phyloP scores from a whole-genome alignment of 2,888 invertebrate species.

The Biston betularia region DNA sequence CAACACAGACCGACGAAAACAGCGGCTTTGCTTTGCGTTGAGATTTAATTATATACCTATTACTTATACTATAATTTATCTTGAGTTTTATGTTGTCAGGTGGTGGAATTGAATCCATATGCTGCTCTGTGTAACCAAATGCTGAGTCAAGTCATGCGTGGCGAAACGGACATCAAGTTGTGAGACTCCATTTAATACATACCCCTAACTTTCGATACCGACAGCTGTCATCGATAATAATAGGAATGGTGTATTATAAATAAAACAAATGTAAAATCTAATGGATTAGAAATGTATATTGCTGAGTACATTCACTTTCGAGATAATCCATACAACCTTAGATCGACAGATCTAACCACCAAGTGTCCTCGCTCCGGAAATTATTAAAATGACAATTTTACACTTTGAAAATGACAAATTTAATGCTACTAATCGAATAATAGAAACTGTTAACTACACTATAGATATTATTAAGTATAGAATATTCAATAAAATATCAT shows the following conservation, averaged over 20 bases:
- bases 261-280: conserved; percentile 77
- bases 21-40: too few relatives aligned
- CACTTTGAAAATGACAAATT: conserved; percentile 77
- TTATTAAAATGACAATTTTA: conserved; percentile 70
- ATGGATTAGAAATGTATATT: conserved; percentile 86
- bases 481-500: conserved; percentile 79
- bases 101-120: conserved; percentile 96
- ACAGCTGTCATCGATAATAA: neutral
- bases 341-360: conserved; percentile 53
- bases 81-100: conserved; percentile 68
- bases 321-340: conserved; percentile 67
- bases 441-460: conserved; percentile 72
- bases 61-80: neutral
- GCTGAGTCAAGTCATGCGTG: conserved; percentile 92
- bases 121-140: conserved; percentile 98
- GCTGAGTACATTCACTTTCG: conserved; percentile 80
- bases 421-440: conserved; percentile 76
- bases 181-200: conserved; percentile 30
- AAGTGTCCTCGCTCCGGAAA: conserved; percentile 55
- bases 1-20: too few relatives aligned
- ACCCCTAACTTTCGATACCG: neutral
- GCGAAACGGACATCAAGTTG: conserved; percentile 73
- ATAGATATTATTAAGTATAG: conserved; percentile 65
- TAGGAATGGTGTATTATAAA: conserved; percentile 40
- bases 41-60: too few relatives aligned